Conservation (phyloP, 2,113 vertebrate genomes). For the Azemiops feae region DNA sequence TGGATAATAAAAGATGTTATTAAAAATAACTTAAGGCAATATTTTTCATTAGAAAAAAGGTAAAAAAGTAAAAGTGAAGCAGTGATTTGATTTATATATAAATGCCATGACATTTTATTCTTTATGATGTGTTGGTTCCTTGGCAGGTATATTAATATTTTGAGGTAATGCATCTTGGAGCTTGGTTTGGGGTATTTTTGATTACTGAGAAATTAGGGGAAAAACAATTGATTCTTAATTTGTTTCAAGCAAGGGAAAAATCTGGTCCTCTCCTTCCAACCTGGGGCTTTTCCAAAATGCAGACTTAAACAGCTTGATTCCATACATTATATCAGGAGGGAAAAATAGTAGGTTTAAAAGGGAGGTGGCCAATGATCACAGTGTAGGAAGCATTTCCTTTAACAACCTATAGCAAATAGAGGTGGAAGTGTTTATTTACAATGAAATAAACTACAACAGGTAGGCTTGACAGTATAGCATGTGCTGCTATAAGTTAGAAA, state of each 20-base stretch:
- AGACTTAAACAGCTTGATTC: neutral
- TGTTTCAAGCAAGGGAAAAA: constrained; percentile 8
- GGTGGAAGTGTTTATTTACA: neutral
- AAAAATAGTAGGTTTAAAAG: neutral
- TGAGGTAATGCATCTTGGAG: neutral
- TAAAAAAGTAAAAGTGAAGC: constrained; percentile 45
- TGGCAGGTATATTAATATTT: neutral
- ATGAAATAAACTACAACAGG: neutral
- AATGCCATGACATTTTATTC: constrained; percentile 16
- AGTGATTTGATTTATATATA: constrained; percentile 43
- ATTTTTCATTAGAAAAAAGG: constrained; percentile 51
- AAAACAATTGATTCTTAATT: constrained; percentile 15
- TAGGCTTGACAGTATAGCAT: neutral
- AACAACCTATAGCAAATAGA: neutral
- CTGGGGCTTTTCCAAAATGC: neutral
- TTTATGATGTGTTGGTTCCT: neutral
- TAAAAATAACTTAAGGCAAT: constrained; percentile 51
- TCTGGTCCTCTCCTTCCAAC: neutral
- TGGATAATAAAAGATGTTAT: constrained; percentile 37
- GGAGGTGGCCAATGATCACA: neutral
- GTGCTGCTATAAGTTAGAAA: neutral
- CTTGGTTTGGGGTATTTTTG: neutral
- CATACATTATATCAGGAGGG: neutral
- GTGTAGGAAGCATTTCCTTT: neutral
- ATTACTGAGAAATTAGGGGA: constrained; percentile 5